Conservation (phyloP, 2,888 invertebrate species). For the Volucella inanis region DNA sequence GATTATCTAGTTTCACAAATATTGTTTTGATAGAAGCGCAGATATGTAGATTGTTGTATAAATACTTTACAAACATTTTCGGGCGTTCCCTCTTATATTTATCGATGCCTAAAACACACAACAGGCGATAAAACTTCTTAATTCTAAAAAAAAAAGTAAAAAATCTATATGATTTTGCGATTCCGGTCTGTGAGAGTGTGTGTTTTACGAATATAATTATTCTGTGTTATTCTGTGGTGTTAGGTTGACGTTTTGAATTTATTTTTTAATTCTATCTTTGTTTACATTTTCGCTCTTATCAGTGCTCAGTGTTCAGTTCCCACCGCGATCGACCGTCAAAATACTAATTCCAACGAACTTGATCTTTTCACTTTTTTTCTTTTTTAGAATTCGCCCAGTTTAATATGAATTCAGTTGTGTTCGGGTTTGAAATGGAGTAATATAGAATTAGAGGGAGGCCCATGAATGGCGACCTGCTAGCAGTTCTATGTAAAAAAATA, state of each 20-base stretch:
- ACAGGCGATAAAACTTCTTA: neutral
- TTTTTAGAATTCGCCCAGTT: constrained; percentile 5
- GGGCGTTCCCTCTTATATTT: too few species aligned
- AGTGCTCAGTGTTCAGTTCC: constrained; percentile 22
- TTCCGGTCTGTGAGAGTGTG: too few species aligned
- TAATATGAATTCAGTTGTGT: constrained; percentile 23
- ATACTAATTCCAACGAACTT: constrained; percentile 42
- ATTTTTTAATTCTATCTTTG: constrained; percentile 44
- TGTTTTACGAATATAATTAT: too few species aligned
- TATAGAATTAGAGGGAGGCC: constrained; percentile 43
- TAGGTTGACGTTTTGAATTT: constrained; percentile 7
- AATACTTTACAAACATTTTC: constrained; percentile 6
- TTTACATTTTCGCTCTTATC: constrained; percentile 67
- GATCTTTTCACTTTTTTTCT: constrained; percentile 47
- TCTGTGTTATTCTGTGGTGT: too few species aligned
- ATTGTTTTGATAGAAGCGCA: constrained; percentile 34
- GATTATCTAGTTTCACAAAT: constrained; percentile 7
- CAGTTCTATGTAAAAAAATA: too few species aligned
- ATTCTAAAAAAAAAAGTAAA: neutral
- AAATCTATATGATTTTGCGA: too few species aligned
- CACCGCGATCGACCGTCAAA: neutral
- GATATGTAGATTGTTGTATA: constrained; percentile 44
- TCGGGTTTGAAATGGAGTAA: constrained; percentile 29
- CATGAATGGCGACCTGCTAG: constrained; percentile 3
- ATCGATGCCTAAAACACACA: too few species aligned